phyloP scores from a whole-genome alignment of 1,140 invertebrate species.

The Rhyzopertha dominica region DNA sequence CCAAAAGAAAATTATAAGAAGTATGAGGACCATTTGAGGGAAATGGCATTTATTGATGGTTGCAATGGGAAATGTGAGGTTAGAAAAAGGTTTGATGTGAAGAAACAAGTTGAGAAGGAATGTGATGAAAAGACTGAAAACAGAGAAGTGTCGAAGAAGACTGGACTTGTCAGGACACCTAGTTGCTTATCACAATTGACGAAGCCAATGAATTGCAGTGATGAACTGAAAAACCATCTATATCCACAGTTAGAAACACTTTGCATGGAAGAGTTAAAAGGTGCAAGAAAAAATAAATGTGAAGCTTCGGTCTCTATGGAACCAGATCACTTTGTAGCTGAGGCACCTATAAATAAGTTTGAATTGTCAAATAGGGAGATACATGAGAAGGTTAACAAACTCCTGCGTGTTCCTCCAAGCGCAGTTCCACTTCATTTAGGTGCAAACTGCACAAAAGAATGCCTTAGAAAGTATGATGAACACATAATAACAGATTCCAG shows the following conservation, averaged over 20 bases:
- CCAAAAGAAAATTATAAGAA: slow-evolving; percentile 36
- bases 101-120: slow-evolving; percentile 20
- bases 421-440: background rate
- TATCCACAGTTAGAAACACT: no score
- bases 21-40: slow-evolving; percentile 35
- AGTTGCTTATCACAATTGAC: no score
- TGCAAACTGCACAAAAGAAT: background rate
- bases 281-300: no score
- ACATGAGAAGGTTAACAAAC: slow-evolving; percentile 14
- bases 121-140: slow-evolving; percentile 8
- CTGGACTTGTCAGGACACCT: no score
- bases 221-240: no score
- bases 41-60: slow-evolving; percentile 19
- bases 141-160: slow-evolving; percentile 8
- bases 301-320: no score
- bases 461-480: background rate
- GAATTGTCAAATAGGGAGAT: slow-evolving; percentile 3
- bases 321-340: no score
- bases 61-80: slow-evolving; percentile 7
- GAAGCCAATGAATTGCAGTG: no score
- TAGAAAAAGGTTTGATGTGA: slow-evolving; percentile 9
- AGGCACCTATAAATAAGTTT: no score
- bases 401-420: slow-evolving; percentile 14
- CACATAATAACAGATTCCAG: background rate
- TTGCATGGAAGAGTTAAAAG: no score